Conservation (phyloP, 2,888 invertebrate species). For the Baccha elongata region DNA sequence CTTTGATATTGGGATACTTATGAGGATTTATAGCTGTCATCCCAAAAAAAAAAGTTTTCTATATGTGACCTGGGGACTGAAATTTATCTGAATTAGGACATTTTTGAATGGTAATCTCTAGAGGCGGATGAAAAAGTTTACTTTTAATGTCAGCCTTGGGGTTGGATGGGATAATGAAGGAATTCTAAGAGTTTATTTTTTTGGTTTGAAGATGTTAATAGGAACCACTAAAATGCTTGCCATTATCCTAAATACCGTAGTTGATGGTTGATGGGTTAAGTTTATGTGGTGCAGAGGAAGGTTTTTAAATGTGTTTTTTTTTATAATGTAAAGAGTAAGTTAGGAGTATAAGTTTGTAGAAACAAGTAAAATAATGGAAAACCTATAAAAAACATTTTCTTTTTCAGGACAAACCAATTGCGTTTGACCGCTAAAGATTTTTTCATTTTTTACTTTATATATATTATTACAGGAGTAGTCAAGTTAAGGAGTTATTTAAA, state of each 20-base stretch:
- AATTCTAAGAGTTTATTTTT: slow-evolving; percentile 23
- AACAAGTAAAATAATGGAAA: too few relatives aligned
- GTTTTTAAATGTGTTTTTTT: too few relatives aligned
- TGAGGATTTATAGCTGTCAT: slow-evolving; percentile 65
- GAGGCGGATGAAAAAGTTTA: slow-evolving; percentile 26
- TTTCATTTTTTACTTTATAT: too few relatives aligned
- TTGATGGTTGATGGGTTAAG: too few relatives aligned
- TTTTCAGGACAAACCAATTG: too few relatives aligned
- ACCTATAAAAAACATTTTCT: too few relatives aligned
- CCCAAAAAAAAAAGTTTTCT: slow-evolving; percentile 30
- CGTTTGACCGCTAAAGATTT: too few relatives aligned
- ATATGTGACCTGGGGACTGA: slow-evolving; percentile 39
- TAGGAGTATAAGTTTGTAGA: too few relatives aligned
- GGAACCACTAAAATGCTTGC: slow-evolving; percentile 29
- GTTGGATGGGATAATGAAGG: neutral
- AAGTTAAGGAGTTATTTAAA: too few relatives aligned
- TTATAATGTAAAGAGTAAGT: too few relatives aligned
- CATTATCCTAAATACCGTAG: slow-evolving; percentile 29
- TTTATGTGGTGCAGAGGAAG: too few relatives aligned
- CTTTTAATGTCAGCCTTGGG: slow-evolving; percentile 5
- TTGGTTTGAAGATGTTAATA: slow-evolving; percentile 9
- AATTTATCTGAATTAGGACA: slow-evolving; percentile 63
- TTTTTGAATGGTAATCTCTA: slow-evolving; percentile 52
- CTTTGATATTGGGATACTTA: slow-evolving; percentile 57
- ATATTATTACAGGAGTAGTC: too few relatives aligned